Percentiles rank a stretch among this genome's conserved stretches.
phyloP scores from a whole-genome alignment of 2,888 invertebrate genomes.

The Heteromyza rotundicornis region DNA sequence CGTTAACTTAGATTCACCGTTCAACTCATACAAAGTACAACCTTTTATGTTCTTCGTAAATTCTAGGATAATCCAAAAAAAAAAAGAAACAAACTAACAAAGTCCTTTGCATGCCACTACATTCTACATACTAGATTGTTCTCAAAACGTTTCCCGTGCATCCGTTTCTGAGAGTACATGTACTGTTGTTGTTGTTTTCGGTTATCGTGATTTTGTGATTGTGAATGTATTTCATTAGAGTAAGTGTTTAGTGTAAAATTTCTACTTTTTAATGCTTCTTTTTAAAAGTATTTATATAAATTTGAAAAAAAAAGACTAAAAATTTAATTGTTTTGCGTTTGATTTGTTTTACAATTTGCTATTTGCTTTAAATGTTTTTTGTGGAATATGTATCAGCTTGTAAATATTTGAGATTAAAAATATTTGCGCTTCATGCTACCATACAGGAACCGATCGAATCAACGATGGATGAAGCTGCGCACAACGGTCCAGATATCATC shows the following conservation, averaged over 20 bases:
- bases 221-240: not conserved
- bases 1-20: too few species aligned
- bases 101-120: not conserved
- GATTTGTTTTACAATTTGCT: not conserved
- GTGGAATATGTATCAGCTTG: not conserved
- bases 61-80: not conserved
- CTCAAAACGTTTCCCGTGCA: not conserved
- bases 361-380: not conserved
- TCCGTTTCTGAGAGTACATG: not conserved
- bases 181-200: not conserved
- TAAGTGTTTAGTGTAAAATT: not conserved
- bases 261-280: not conserved
- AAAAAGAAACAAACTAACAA: too few species aligned
- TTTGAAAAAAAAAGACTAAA: too few species aligned
- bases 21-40: not conserved
- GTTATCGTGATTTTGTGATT: too few species aligned
- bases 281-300: not conserved
- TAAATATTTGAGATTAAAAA: not conserved
- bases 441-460: conserved; percentile 69
- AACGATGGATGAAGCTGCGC: conserved; percentile 94
- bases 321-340: not conserved
- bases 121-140: not conserved
- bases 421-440: not conserved
- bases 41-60: not conserved
- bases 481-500: conserved; percentile 92